Percentiles rank a stretch among this genome's conserved stretches.
Evolutionary conservation across 2,113 vertebrate genomes (phyloP).

Genomic region (Falco punctatus): DNA sequence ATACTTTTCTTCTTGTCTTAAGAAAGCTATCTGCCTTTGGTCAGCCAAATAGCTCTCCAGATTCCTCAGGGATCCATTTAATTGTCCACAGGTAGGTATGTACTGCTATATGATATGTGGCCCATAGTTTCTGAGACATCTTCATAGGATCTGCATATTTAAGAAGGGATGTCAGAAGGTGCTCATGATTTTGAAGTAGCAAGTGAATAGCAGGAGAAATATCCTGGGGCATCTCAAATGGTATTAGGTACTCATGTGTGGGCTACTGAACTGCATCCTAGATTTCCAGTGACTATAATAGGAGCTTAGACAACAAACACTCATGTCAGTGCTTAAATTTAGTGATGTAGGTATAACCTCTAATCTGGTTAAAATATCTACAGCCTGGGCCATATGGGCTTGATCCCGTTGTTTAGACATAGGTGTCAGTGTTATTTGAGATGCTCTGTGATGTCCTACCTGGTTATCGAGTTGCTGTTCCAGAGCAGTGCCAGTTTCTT

Average conservation of each 20-base stretch:
- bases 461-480: background rate
- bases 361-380: background rate
- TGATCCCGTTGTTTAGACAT: background rate
- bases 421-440: background rate
- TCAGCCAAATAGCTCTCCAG: background rate
- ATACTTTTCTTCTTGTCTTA: background rate
- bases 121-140: background rate
- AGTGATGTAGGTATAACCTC: background rate
- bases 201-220: background rate
- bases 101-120: background rate
- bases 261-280: background rate
- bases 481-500: accelerated
- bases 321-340: background rate
- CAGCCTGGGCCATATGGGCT: background rate
- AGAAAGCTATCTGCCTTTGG: background rate
- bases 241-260: background rate
- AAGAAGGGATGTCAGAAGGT: background rate
- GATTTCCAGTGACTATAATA: background rate
- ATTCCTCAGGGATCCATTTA: background rate
- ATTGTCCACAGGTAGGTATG: background rate
- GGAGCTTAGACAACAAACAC: background rate
- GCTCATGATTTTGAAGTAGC: background rate
- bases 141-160: background rate
- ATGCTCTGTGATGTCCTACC: background rate
- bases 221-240: background rate